Conservation (phyloP, 2,113 vertebrate genomes). For the Antennarius striatus region DNA sequence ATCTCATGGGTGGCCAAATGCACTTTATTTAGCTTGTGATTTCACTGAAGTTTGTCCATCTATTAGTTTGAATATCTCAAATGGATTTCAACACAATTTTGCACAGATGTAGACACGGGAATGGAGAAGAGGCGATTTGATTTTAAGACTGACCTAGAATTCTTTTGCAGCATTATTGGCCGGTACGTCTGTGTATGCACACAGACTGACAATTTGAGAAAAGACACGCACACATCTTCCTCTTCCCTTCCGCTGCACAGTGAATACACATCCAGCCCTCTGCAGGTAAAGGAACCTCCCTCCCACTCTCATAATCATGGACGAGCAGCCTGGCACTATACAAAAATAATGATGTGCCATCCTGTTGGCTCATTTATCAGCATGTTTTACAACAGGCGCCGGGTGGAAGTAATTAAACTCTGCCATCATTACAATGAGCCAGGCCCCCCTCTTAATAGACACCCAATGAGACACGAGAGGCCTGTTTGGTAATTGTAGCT, state of each 20-base stretch:
- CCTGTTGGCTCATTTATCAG: conserved; percentile 99
- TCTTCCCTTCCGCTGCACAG: conserved; percentile 65
- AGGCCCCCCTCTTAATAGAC: conserved; percentile 97
- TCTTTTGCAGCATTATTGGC: no score
- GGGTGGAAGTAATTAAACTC: conserved; percentile 99
- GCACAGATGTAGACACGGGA: no score
- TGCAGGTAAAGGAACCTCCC: conserved; percentile 72
- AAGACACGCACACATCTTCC: conserved; percentile 40
- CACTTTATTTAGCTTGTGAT: neutral
- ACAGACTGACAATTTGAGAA: conserved; percentile 4
- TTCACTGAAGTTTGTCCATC: no score
- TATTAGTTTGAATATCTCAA: no score
- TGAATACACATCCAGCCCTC: conserved; percentile 19
- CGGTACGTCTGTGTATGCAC: neutral
- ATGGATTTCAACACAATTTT: no score
- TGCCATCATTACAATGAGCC: conserved; percentile 98
- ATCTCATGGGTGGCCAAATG: conserved; percentile 51
- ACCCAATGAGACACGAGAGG: conserved; percentile 97
- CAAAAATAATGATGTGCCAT: conserved; percentile 95
- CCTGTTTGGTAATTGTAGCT: conserved; percentile 92
- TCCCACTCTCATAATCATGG: conserved; percentile 95
- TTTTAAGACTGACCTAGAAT: no score
- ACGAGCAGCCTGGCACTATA: conserved; percentile 88
- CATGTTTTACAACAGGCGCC: conserved; percentile 97
- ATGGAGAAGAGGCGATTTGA: no score